phyloP scores from a whole-genome alignment of 2,888 invertebrate species.

The Campoletis raptor region DNA sequence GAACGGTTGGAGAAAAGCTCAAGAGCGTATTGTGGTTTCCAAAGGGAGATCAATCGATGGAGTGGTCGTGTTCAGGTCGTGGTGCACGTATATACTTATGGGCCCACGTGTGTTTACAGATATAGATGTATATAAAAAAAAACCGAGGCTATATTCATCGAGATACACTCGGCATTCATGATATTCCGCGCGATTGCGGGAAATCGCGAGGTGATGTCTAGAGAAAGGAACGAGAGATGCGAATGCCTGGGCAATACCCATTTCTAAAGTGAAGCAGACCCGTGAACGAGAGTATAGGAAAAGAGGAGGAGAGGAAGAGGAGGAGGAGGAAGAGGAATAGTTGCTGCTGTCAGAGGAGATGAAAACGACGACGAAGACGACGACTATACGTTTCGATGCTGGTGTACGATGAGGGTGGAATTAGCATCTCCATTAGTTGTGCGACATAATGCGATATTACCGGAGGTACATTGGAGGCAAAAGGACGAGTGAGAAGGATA shows the following conservation, averaged over 20 bases:
- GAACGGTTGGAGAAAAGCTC: conserved; percentile 26
- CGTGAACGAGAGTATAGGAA: conserved; percentile 73
- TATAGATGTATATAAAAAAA: conserved; percentile 19
- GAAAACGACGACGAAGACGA: conserved; percentile 69
- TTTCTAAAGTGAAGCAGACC: conserved; percentile 68
- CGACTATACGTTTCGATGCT: conserved; percentile 33
- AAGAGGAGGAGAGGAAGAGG: conserved; percentile 25
- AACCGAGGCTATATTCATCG: conserved; percentile 76
- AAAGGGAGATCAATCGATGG: conserved; percentile 56
- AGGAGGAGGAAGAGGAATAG: conserved; percentile 49
- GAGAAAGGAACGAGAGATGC: conserved; percentile 49
- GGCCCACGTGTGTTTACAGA: background rate
- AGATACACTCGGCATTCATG: conserved; percentile 80
- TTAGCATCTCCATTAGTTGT: conserved; percentile 83
- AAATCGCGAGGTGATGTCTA: conserved; percentile 65
- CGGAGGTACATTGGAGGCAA: conserved; percentile 71
- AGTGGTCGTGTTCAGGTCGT: conserved; percentile 52
- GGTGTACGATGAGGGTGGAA: conserved; percentile 75
- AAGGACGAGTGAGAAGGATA: conserved; percentile 47
- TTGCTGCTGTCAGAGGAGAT: conserved; percentile 44
- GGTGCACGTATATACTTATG: conserved; percentile 3
- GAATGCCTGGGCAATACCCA: conserved; percentile 51
- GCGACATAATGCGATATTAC: conserved; percentile 81
- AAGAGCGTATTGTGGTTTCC: conserved; percentile 40
- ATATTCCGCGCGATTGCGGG: conserved; percentile 81